Evolutionary conservation across 2,113 vertebrate genomes (phyloP).

Genomic region (Apistogramma diplotaenia): DNA sequence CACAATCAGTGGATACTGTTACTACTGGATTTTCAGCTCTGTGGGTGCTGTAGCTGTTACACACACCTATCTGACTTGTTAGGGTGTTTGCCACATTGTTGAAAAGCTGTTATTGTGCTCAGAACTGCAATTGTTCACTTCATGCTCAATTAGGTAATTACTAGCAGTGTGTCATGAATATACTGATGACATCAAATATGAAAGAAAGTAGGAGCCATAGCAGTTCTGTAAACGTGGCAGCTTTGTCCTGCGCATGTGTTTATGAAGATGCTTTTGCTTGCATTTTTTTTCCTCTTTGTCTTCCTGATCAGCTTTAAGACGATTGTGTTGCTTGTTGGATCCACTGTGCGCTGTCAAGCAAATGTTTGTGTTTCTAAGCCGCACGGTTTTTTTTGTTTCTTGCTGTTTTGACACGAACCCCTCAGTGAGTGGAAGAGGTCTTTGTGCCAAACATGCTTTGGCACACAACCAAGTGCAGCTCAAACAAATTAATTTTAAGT

Average conservation of each 20-base stretch:
- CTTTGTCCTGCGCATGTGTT: neutral
- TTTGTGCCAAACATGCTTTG: neutral
- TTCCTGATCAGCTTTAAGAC: slow-evolving; percentile 9
- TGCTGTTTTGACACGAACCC: neutral
- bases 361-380: neutral
- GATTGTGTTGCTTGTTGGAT: slow-evolving; percentile 25
- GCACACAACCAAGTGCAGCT: neutral
- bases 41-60: neutral
- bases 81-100: neutral
- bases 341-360: neutral
- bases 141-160: neutral
- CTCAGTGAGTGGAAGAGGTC: too few species aligned
- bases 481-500: neutral
- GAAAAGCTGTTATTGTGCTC: neutral
- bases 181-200: neutral
- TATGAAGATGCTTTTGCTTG: neutral
- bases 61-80: neutral
- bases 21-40: neutral
- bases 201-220: neutral
- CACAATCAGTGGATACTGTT: neutral
- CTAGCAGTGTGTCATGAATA: neutral
- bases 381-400: neutral
- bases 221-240: neutral
- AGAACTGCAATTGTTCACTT: neutral
- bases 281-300: neutral